Evolutionary conservation across 2,888 invertebrate genomes (phyloP).

Genomic region (Lasioglossum vierecki): DNA sequence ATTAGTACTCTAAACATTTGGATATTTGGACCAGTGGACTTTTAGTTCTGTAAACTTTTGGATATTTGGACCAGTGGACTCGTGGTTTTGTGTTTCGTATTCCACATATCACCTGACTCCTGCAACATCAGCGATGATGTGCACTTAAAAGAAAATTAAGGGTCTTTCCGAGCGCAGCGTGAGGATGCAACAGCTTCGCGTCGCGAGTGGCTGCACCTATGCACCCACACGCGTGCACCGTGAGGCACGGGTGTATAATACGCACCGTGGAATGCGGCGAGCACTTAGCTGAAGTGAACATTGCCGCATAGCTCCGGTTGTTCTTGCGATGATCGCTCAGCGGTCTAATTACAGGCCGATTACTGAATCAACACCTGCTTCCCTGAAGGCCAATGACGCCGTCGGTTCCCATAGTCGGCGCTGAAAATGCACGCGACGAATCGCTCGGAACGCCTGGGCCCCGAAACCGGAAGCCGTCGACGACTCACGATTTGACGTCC

Average conservation of each 20-base stretch:
- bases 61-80: not conserved
- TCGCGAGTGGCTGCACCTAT: not conserved
- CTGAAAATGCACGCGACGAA: constrained; percentile 36
- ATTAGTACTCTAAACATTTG: not conserved
- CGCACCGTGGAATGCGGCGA: constrained; percentile 45
- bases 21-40: too few species aligned
- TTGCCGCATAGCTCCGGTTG: constrained; percentile 42
- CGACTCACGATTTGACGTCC: constrained; percentile 34
- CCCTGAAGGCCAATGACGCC: constrained; percentile 58
- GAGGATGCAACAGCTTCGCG: not conserved
- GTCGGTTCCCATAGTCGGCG: constrained; percentile 47
- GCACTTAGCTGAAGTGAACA: constrained; percentile 44
- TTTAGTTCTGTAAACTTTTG: too few species aligned
- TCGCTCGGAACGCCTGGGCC: constrained; percentile 37
- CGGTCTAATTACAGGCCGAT: constrained; percentile 72
- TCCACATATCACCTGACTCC: not conserved
- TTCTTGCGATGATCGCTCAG: constrained; percentile 74
- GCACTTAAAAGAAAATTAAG: not conserved
- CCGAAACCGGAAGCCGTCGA: constrained; percentile 47
- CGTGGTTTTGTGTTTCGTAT: not conserved
- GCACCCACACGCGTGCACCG: constrained; percentile 5
- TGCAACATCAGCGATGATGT: not conserved
- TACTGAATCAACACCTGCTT: constrained; percentile 74
- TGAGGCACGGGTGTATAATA: constrained; percentile 29
- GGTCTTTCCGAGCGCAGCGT: not conserved